phyloP scores from a whole-genome alignment of 2,888 invertebrate genomes.

The Cerastis rubricosa region DNA sequence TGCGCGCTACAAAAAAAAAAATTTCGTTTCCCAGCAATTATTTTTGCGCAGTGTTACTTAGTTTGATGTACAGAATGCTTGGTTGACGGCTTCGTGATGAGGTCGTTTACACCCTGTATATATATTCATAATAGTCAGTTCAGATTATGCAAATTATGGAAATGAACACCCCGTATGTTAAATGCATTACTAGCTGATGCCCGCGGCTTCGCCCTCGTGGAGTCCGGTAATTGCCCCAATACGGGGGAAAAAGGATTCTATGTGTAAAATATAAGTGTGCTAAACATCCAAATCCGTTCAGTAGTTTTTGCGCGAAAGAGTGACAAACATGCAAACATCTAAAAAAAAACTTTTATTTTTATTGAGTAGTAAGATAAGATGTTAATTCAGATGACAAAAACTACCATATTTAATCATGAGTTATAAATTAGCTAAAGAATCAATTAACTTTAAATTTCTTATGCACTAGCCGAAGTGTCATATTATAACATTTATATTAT shows the following conservation, averaged over 20 bases:
- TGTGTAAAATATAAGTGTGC: background rate
- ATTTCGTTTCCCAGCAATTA: no score
- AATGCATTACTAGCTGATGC: no score
- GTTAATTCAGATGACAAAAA: background rate
- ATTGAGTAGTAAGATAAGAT: background rate
- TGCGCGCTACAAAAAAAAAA: no score
- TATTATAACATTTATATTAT: background rate
- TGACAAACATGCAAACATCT: background rate
- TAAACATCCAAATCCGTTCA: background rate
- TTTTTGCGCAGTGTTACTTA: no score
- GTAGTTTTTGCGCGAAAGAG: background rate
- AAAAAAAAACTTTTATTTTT: accelerated
- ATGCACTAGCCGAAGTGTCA: background rate
- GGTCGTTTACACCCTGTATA: no score
- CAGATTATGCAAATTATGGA: no score
- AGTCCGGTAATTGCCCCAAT: no score
- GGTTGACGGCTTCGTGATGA: no score
- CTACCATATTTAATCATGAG: background rate
- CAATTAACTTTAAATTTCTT: background rate
- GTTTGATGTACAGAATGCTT: no score
- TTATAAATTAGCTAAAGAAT: background rate
- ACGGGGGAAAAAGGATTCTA: background rate
- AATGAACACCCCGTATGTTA: no score
- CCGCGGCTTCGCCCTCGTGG: no score
- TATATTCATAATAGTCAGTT: no score